Conservation (phyloP, 2,113 vertebrate genomes). For the Suricata suricatta region DNA sequence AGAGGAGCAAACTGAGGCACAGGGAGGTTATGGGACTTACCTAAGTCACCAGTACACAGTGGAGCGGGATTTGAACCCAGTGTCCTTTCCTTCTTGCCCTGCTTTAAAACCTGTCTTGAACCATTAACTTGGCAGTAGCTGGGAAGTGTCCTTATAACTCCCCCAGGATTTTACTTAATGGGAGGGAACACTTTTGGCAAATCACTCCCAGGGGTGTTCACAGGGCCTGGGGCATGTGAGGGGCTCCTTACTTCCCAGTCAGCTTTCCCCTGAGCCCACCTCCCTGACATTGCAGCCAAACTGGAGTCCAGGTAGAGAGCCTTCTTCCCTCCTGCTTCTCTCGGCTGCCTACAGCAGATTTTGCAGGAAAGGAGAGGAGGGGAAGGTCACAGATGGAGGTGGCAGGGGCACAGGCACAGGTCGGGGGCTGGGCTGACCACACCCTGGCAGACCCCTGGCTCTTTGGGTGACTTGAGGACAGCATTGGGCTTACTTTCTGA, state of each 20-base stretch:
- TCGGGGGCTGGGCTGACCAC: no score
- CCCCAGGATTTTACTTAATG: neutral
- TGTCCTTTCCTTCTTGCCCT: neutral
- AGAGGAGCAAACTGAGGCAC: neutral
- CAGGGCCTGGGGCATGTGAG: neutral
- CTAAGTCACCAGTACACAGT: no score
- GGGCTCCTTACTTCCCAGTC: neutral
- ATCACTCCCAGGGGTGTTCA: accelerated
- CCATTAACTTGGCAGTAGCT: neutral
- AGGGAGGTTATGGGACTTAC: neutral
- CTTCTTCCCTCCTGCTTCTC: neutral
- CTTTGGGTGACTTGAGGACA: neutral
- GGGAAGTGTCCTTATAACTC: neutral
- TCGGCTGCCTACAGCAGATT: neutral
- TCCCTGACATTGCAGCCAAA: neutral
- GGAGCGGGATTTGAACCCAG: neutral
- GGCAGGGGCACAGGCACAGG: accelerated
- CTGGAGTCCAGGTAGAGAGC: neutral
- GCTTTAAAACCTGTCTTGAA: neutral
- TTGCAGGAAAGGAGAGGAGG: neutral
- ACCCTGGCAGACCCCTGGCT: neutral
- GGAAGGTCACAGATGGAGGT: neutral
- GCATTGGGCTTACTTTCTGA: neutral
- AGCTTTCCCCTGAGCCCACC: accelerated
- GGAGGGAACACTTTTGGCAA: neutral